Base-by-base conservation (phyloP, 1,140 invertebrate genomes). In the Lepidostoma basale region DNA sequence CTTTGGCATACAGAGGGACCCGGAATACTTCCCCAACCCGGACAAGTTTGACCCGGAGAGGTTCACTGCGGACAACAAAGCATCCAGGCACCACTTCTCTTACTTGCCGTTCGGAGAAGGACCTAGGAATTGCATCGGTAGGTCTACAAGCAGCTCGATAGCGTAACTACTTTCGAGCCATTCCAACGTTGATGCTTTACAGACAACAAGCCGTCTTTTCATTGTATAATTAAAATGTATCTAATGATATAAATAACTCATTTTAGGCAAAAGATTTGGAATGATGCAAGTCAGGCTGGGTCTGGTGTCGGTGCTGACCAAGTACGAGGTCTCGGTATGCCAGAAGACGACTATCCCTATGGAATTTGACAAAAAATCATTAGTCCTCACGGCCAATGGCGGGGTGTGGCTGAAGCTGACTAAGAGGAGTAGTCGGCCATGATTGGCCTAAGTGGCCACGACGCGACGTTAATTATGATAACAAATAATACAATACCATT, bases 31-130 rank as follows among this genome's bases (percentile, higher is more conserved):
- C 14, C 72, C 76, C 4, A 74, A 84, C 22, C 81, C 83, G 0
- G 75, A 83, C n/a, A 66, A 47, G 8, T 84, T 77, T 62, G 65
- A 75, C 39, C 83, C 83, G 4, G 81, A 83, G 49, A 70, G 82
- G 16, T 84, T 81, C 49, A 64, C 73, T 3, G 39, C 47, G 0
- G 71, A 78, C 23, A 77, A 74, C 63, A 78, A 68, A 33, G 74
- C 65, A 52, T 70, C 73, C 12, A 68, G 81, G 66, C 76, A 78
- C 66, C 72, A 75, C 0, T 82, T 79, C 14, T 69, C 76, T 3
- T 84, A 81, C 67, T 42, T 85, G 45, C 79, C 82, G 2, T 88
- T 88, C 74, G 84, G 85, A 5, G 85, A 85, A 59, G 85, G 85
- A 4, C 77, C 78, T 2, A 74, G 85, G 44, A 81, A 84, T 67